Evolutionary conservation across 2,113 vertebrate genomes (phyloP).

Genomic region (Pedetes capensis): DNA sequence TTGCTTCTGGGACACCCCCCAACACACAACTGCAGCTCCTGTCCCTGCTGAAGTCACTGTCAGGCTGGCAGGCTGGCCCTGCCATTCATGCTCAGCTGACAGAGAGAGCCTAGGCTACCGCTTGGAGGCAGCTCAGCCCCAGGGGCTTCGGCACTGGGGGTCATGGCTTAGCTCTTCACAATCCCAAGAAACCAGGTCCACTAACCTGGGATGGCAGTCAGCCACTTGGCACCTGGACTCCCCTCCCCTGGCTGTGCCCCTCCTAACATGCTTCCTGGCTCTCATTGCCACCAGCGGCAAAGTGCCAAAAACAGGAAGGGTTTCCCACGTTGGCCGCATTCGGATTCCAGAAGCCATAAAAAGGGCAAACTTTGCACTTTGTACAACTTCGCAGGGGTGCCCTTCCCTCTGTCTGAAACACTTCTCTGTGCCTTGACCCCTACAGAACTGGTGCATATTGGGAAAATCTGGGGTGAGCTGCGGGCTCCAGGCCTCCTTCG

Average conservation of each 20-base stretch:
- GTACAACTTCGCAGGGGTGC: background rate
- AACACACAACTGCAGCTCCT: rapidly evolving
- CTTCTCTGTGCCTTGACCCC: background rate
- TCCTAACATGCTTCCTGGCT: background rate
- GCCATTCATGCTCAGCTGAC: too few relatives aligned
- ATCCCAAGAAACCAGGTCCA: background rate
- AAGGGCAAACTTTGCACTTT: too few relatives aligned
- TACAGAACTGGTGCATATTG: background rate
- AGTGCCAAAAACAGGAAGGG: rapidly evolving
- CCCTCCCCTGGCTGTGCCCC: rapidly evolving
- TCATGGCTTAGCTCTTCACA: background rate
- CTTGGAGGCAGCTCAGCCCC: too few relatives aligned
- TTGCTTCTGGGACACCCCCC: background rate
- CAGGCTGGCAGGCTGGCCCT: background rate
- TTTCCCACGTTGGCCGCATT: background rate
- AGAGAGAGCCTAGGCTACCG: too few relatives aligned
- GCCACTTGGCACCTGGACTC: too few relatives aligned
- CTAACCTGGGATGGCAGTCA: too few relatives aligned
- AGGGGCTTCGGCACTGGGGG: too few relatives aligned
- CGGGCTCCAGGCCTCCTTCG: background rate
- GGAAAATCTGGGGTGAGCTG: background rate
- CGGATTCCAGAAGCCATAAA: background rate
- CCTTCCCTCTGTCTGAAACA: background rate
- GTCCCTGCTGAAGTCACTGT: background rate
- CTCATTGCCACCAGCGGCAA: background rate